These are phyloP conservation scores for Karalla daura DNA, from an alignment of 2,797 vertebrate species.

Conservation along the genomic window DNA sequence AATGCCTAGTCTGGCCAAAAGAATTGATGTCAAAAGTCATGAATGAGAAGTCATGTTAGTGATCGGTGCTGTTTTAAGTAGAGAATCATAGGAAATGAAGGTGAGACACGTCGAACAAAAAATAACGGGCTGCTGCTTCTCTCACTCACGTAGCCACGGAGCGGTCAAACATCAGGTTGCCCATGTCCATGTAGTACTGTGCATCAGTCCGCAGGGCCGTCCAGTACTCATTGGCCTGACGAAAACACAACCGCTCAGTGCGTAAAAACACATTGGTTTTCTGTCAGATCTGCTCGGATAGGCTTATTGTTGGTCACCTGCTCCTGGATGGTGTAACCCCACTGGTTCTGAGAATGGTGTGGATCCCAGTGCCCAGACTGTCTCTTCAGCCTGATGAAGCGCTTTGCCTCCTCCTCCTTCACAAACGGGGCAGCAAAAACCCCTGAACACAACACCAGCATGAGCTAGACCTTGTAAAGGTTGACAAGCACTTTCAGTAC, in stretches of 20 bases:
- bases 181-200: constrained; percentile 82
- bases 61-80: no score
- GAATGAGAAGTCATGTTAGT: no score
- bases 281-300: background rate
- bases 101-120: no score
- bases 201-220: constrained; percentile 69
- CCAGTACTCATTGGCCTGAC: constrained; percentile 79
- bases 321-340: constrained; percentile 78
- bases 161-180: constrained; percentile 76
- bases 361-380: constrained; percentile 79
- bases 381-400: constrained; percentile 76
- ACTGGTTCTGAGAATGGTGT: constrained; percentile 73
- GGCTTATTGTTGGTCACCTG: constrained; percentile 57
- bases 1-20: no score
- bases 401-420: constrained; percentile 73
- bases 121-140: background rate
- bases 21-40: no score
- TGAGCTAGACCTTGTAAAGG: no score
- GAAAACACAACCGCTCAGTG: no score
- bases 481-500: background rate
- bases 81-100: no score
- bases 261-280: no score
- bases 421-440: constrained; percentile 71
- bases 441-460: constrained; percentile 58
- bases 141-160: constrained; percentile 74